Evolutionary conservation across 1,140 invertebrate species (phyloP), one percentile per base, ranked within the genome.

Genomic region (Drosophila athabasca): DNA sequence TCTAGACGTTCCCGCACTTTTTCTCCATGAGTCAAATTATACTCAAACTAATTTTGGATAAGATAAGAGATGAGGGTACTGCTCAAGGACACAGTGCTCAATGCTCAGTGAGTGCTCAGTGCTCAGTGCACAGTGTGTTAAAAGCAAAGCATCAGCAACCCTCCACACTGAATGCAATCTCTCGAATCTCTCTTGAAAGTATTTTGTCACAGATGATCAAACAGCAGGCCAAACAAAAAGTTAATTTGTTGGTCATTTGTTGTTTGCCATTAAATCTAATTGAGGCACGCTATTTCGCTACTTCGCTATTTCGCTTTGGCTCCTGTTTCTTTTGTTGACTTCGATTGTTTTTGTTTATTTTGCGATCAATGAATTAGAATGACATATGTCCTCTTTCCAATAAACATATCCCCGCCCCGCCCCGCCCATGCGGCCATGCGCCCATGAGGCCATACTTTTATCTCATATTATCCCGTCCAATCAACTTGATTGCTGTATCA

Each of bases 171-270:
- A n/a, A 9, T 17, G n/a, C n/a, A 58, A 45, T 17, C 22, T 35
- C 19, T 26, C 31, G 26, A 51, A 49, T 49, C 22, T 49, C 17
- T 19, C 46, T 64, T 68, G 62, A 39, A 73, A 67, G 55, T 26
- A 76, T 82, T 87, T 87, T 79, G 68, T 83, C 83, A 88, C 83
- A 87, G 83, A 88, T 88, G 83, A 85, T 78, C 83, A 87, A 87
- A 87, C 83, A 87, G 59, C 39, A 54, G 52, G 70, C 13, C 61
- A 76, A 88, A 79, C 78, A 88, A 79, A 88, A 76, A 88, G 79
- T 88, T 85, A 78, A 85, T 85, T 87, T 87, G 81, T 87, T 87
- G 78, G 81, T 85, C 81, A 85, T 85, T 85, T 85, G 73, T 87
- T 81, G 68, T 78, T 85, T 85, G 82, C 75, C 74, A 82, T 85